Evolutionary conservation across 1,140 invertebrate species (phyloP).

Genomic region (Procambarus virginalis): DNA sequence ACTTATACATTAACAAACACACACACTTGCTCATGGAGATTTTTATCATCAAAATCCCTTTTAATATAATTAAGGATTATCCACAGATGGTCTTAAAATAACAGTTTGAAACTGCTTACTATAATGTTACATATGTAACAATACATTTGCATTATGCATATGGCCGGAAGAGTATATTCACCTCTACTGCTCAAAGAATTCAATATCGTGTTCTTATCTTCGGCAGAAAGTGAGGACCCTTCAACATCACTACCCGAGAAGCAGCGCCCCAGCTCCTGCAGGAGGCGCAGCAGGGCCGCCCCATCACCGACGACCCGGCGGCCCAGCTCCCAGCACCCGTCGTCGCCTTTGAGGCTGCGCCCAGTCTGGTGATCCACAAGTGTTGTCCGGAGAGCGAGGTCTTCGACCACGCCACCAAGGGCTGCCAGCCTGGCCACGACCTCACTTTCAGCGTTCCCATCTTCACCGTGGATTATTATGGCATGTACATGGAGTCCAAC

Average conservation of each 20-base stretch:
- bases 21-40: too few relatives aligned
- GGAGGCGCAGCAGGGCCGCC: background rate
- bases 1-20: too few relatives aligned
- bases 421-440: constrained; percentile 37
- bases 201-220: background rate
- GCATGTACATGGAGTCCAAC: constrained; percentile 57
- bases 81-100: too few relatives aligned
- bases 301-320: background rate
- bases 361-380: constrained; percentile 48
- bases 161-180: too few relatives aligned
- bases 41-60: too few relatives aligned
- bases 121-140: too few relatives aligned
- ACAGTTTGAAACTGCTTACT: too few relatives aligned
- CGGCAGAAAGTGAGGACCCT: background rate
- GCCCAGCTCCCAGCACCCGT: too few relatives aligned
- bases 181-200: too few relatives aligned
- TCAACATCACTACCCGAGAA: background rate
- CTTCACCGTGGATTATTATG: constrained; percentile 48
- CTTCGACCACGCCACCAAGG: constrained; percentile 46
- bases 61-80: too few relatives aligned
- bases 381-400: constrained; percentile 46
- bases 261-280: background rate
- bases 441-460: constrained; percentile 52
- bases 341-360: too few relatives aligned
- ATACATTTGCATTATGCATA: too few relatives aligned